phyloP scores from a whole-genome alignment of 35 echinoderm and acorn worm species.

The Ptychodera flava region DNA sequence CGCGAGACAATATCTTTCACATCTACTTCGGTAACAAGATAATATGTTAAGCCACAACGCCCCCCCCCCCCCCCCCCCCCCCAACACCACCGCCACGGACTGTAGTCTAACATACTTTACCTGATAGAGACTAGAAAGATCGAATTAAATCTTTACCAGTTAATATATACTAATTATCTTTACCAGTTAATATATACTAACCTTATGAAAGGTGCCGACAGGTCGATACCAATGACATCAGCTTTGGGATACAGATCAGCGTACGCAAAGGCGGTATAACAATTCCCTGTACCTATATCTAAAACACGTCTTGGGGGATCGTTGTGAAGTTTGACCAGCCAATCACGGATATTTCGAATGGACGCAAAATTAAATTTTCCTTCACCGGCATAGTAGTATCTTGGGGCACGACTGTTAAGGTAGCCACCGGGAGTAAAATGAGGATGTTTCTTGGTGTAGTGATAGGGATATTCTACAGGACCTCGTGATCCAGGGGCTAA shows the following conservation, averaged over 20 bases:
- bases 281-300: slow-evolving; percentile 42
- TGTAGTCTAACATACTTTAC: no score
- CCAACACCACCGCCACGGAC: no score
- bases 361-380: slow-evolving; percentile 48
- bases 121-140: no score
- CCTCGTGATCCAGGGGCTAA: slow-evolving; percentile 25
- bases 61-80: no score
- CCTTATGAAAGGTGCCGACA: slow-evolving; percentile 44
- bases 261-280: slow-evolving; percentile 24
- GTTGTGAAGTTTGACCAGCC: slow-evolving; percentile 29
- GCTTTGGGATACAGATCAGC: slow-evolving; percentile 38
- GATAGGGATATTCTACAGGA: slow-evolving; percentile 31
- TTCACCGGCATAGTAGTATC: slow-evolving; percentile 29
- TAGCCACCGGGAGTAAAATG: slow-evolving; percentile 49
- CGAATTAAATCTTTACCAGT: no score
- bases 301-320: slow-evolving; percentile 21
- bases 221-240: slow-evolving; percentile 45
- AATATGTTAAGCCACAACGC: no score
- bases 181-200: no score
- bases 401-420: slow-evolving; percentile 19
- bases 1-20: no score
- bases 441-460: slow-evolving; percentile 32
- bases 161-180: no score
- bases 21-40: no score
- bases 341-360: slow-evolving; percentile 2